Conservation (phyloP, 2,113 vertebrate species). For the Papio anubis region DNA sequence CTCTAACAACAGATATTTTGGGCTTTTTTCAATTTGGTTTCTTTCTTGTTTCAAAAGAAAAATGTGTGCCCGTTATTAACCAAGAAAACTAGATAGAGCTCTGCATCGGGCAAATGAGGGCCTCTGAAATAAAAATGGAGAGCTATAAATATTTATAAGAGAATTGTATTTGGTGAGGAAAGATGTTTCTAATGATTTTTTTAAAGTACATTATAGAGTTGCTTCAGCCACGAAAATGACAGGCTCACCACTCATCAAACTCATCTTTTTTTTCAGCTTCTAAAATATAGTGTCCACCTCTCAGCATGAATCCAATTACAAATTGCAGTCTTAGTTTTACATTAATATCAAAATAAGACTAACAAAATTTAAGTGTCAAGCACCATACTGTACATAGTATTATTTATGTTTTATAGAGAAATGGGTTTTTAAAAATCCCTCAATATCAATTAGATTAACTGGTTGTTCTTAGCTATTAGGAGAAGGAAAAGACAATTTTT, state of each 20-base stretch:
- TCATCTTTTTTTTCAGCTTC: constrained; percentile 21
- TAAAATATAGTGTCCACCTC: neutral
- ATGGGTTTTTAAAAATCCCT: neutral
- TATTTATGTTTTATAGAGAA: constrained; percentile 3
- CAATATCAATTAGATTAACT: constrained; percentile 44
- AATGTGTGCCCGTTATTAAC: constrained; percentile 13
- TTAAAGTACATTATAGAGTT: neutral
- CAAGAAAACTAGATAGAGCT: neutral
- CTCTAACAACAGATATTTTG: neutral
- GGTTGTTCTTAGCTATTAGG: neutral
- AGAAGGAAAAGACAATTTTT: constrained; percentile 27
- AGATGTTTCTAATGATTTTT: constrained; percentile 53
- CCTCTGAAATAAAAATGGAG: constrained; percentile 41
- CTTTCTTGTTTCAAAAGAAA: constrained; percentile 54
- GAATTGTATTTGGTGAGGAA: constrained; percentile 40
- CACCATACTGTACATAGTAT: neutral
- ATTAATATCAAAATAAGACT: constrained; percentile 53
- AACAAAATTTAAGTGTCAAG: constrained; percentile 42
- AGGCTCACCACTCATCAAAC: constrained; percentile 34
- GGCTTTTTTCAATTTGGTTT: constrained; percentile 16
- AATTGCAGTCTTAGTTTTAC: constrained; percentile 23
- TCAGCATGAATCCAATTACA: neutral
- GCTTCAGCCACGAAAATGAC: constrained; percentile 30
- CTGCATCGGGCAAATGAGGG: neutral
- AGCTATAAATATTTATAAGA: constrained; percentile 69